A percentile compares a stretch with the other conserved stretches of the same genome.
These are phyloP conservation scores for Nothocercus nigrocapillus DNA, from an alignment of 2,113 vertebrate genomes.

Conservation along the genomic window DNA sequence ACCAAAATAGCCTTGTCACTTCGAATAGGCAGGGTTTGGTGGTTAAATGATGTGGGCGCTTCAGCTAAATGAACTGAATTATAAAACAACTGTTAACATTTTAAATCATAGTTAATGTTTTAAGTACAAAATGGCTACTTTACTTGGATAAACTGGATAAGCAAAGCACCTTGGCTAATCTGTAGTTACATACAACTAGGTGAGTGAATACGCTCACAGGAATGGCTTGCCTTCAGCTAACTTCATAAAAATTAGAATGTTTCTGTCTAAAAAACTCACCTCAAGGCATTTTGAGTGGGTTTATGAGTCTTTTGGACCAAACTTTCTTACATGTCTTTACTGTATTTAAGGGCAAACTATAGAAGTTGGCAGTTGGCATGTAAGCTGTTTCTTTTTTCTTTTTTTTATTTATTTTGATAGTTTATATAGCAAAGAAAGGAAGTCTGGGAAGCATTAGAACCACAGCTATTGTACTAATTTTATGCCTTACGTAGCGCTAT, in stretches of 20 bases:
- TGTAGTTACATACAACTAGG: not conserved
- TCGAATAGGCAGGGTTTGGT: slow-evolving; percentile 5
- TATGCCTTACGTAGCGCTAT: not conserved
- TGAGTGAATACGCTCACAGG: not conserved
- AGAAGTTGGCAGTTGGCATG: not conserved
- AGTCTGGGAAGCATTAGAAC: not conserved
- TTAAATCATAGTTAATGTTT: not conserved
- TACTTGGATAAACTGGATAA: not conserved
- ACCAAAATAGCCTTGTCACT: slow-evolving; percentile 49
- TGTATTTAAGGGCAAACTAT: not conserved
- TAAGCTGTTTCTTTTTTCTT: not conserved
- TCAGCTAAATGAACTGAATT: not conserved
- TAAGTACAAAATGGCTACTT: not conserved
- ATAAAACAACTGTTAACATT: not conserved
- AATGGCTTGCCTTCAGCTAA: not conserved
- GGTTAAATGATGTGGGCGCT: not conserved
- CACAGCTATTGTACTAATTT: not conserved
- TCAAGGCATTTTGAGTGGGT: not conserved
- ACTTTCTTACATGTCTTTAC: not conserved
- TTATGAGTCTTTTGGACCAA: not conserved
- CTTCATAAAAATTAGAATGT: not conserved
- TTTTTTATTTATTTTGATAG: too few relatives aligned
- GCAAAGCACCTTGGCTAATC: not conserved
- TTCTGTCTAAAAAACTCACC: not conserved
- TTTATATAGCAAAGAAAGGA: not conserved